Evolutionary conservation across 2,113 vertebrate species (phyloP), one percentile per base, ranked within the genome.

Genomic region (Danio rerio): DNA sequence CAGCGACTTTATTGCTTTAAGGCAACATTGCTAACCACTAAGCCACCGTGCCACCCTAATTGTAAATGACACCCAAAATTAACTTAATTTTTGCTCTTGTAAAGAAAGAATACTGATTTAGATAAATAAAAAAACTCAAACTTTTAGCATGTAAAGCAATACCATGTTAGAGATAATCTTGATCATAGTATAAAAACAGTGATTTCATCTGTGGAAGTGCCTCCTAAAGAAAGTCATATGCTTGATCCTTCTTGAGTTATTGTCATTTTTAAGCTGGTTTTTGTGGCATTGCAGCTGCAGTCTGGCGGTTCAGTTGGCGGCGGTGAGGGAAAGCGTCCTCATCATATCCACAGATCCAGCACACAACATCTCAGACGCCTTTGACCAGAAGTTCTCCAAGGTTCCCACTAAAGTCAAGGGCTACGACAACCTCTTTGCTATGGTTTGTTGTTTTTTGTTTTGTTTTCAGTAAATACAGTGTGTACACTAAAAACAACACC

Each of bases 311-410:
- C 97, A 99, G 92, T 92, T 99, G 1, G 95, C 96, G 16, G 94
- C 95, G 1, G 96, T 97, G n/a, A 92, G 97, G 5, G 97, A 99
- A 88, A 99, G 96, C 0, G 97, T 99, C 74, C 96, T 99, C n/a
- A 98, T 99, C 92, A 99, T 99, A 82, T 99, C 97, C 84, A 99
- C 97, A 0, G 97, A 99, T 90, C 97, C 97, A 2, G 97, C 97
- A 4, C 97, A 99, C 88, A 99, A 99, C 90, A 99, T 99, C 86
- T 99, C 97, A 0, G 97, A 99, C 78, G 97, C 97, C 78, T 99
- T 99, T 55, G 97, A 99, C 90, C 97, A 99, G 92, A 99, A 99
- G 88, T 99, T 99, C 87, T 98, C 97, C 70, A 99, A 99, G 88
- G 97, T 99, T 15, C 97, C 96, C 47, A 99, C 97, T 16, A 98